These are phyloP conservation scores for Leucopsar rothschildi DNA, from an alignment of 2,113 vertebrate genomes.

Conservation along the genomic window DNA sequence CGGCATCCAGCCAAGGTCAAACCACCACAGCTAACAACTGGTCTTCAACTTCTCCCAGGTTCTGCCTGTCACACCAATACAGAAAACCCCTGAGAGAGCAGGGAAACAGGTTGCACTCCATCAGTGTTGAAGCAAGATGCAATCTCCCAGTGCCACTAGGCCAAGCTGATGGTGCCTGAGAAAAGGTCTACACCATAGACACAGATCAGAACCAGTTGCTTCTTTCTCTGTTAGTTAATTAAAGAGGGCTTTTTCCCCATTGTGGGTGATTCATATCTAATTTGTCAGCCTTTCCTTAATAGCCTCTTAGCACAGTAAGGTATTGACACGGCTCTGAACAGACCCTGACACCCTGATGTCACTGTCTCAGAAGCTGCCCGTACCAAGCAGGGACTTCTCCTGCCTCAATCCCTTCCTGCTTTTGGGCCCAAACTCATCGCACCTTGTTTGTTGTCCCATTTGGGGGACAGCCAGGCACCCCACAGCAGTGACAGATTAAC, in stretches of 20 bases:
- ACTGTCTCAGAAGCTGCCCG: neutral
- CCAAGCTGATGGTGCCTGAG: neutral
- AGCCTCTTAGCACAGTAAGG: neutral
- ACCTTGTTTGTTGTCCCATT: neutral
- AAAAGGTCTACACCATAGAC: neutral
- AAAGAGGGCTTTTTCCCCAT: neutral
- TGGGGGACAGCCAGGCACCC: neutral
- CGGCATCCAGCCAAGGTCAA: neutral
- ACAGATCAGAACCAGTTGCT: neutral
- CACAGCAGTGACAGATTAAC: neutral
- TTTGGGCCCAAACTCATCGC: neutral
- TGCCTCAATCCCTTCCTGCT: neutral
- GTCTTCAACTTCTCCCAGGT: neutral
- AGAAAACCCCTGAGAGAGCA: neutral
- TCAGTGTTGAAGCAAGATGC: fast-evolving
- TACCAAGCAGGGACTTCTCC: neutral
- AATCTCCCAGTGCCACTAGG: neutral
- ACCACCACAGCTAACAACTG: neutral
- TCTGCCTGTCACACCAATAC: neutral
- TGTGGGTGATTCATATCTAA: neutral
- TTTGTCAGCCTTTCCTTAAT: neutral
- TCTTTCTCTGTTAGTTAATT: neutral
- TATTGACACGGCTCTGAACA: fast-evolving
- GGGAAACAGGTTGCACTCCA: fast-evolving
- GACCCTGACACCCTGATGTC: neutral